phyloP scores from a whole-genome alignment of 2,113 vertebrate genomes.

The Ornithorhynchus anatinus region DNA sequence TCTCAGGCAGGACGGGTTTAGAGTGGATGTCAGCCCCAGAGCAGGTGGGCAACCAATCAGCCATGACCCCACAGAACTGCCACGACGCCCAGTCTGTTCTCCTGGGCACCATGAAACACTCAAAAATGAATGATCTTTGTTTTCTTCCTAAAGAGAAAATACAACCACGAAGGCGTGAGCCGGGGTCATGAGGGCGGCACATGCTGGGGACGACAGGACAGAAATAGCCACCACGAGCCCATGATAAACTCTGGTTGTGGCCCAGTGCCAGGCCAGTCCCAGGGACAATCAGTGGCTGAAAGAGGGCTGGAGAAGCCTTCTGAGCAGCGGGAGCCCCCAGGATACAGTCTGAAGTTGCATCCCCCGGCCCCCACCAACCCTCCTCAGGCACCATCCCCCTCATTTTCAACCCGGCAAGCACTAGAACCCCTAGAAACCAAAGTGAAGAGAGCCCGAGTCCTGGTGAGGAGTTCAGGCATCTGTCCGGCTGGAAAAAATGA shows the following conservation, averaged over 20 bases:
- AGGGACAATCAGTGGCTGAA: no score
- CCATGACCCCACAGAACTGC: slow-evolving; percentile 3
- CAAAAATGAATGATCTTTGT: not conserved
- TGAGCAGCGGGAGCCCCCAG: not conserved
- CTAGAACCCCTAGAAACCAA: slow-evolving; percentile 23
- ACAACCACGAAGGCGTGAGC: not conserved
- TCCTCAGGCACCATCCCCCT: not conserved
- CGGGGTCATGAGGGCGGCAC: not conserved
- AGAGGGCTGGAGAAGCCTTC: not conserved
- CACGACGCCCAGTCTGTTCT: slow-evolving; percentile 19
- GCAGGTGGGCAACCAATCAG: not conserved
- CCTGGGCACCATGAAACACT: not conserved
- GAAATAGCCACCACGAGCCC: not conserved
- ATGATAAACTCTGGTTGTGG: not conserved
- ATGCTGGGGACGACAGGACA: slow-evolving; percentile 14
- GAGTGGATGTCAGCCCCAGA: not conserved
- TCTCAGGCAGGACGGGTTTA: not conserved
- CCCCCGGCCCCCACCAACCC: no score
- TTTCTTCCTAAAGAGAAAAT: slow-evolving; percentile 31
- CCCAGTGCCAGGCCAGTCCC: not conserved
- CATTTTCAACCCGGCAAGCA: slow-evolving; percentile 6
- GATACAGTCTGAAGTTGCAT: not conserved
- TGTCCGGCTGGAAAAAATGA: slow-evolving; percentile 66
- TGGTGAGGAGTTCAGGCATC: slow-evolving; percentile 18
- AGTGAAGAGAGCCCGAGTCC: slow-evolving; percentile 16